A percentile compares a stretch with the other conserved stretches of the same genome.
These are phyloP conservation scores for Daktulosphaira vitifoliae DNA, from an alignment of 1,140 invertebrate species.

Conservation along the genomic window DNA sequence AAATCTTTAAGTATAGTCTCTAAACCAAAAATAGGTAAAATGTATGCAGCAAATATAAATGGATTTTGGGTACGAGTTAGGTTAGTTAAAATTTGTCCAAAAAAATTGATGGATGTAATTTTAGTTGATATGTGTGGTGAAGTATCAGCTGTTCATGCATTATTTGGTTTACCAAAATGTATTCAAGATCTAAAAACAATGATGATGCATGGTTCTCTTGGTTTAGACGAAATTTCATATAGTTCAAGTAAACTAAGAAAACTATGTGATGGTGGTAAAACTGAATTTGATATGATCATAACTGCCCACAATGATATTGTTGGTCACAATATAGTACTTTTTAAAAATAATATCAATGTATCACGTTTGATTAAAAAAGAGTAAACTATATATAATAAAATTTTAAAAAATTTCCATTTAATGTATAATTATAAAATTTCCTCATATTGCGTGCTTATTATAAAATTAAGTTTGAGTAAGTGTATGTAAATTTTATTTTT, in stretches of 20 bases:
- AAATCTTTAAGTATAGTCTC: background rate
- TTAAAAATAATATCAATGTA: background rate
- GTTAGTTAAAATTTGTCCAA: background rate
- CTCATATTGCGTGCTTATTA: too few species aligned
- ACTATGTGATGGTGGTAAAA: background rate
- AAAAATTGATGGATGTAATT: background rate
- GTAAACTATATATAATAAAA: background rate
- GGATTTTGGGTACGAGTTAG: background rate
- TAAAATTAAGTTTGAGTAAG: too few species aligned
- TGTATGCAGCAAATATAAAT: conserved; percentile 5
- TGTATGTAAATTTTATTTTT: too few species aligned
- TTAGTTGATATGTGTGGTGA: background rate
- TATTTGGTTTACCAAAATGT: background rate
- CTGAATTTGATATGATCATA: conserved; percentile 6
- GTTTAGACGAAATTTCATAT: background rate
- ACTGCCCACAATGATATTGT: background rate
- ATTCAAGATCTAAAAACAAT: background rate
- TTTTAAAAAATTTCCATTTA: background rate
- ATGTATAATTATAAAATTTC: background rate
- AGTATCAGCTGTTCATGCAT: background rate
- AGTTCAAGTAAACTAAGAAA: background rate
- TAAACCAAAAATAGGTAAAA: background rate
- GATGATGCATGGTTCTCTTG: background rate
- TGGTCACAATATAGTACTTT: background rate
- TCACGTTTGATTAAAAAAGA: background rate